Conservation (phyloP, 2,888 invertebrate genomes). For the Phalera bucephala region DNA sequence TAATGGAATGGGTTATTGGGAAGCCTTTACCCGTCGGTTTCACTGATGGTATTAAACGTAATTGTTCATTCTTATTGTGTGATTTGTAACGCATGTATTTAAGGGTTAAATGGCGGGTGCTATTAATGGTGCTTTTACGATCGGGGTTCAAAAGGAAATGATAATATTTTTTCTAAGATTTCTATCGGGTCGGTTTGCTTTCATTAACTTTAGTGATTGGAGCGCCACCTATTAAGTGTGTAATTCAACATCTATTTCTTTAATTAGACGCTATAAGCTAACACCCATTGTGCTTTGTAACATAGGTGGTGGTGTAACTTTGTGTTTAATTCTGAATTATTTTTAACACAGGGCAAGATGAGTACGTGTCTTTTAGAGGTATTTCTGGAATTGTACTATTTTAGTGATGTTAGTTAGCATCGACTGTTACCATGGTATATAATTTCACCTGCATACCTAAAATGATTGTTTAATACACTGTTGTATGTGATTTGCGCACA, state of each 20-base stretch:
- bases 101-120: conserved; percentile 58
- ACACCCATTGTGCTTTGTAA: background rate
- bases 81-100: conserved; percentile 62
- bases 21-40: conserved; percentile 46
- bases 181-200: conserved; percentile 42
- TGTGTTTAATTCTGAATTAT: too few relatives aligned
- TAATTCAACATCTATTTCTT: conserved; percentile 14
- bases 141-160: conserved; percentile 28
- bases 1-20: conserved; percentile 67
- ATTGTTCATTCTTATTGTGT: conserved; percentile 55
- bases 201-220: conserved; percentile 38
- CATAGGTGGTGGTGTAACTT: too few relatives aligned
- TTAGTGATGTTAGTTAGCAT: too few relatives aligned
- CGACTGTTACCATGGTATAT: too few relatives aligned
- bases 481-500: too few relatives aligned
- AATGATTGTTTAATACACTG: too few relatives aligned
- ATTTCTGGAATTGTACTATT: too few relatives aligned
- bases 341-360: too few relatives aligned
- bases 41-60: conserved; percentile 54
- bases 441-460: too few relatives aligned
- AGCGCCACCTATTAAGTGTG: conserved; percentile 45
- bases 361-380: too few relatives aligned
- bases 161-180: conserved; percentile 35
- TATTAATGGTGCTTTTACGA: conserved; percentile 56
- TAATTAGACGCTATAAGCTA: background rate